A percentile compares a stretch with the other conserved stretches of the same genome.
phyloP scores from a whole-genome alignment of 1,140 invertebrate species.

The Lucilia cuprina region DNA sequence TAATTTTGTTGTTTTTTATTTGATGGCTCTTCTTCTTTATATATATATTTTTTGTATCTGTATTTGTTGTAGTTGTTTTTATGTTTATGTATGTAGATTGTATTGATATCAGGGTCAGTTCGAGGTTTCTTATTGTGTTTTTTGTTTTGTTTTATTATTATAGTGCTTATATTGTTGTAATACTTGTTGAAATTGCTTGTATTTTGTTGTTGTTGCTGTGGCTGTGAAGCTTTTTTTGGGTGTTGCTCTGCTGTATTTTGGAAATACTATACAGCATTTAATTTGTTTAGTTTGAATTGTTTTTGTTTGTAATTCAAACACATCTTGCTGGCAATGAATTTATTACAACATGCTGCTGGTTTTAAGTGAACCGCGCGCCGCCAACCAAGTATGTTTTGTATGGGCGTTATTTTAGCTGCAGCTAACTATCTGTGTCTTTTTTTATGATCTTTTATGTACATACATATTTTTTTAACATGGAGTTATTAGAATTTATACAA shows the following conservation, averaged over 20 bases:
- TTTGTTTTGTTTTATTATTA: neutral
- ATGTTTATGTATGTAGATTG: conserved; percentile 18
- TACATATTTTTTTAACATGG: neutral
- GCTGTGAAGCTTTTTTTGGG: conserved; percentile 18
- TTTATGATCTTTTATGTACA: too few relatives aligned
- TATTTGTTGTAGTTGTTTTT: conserved; percentile 22
- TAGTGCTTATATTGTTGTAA: conserved; percentile 17
- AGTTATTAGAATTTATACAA: neutral
- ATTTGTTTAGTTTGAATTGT: neutral
- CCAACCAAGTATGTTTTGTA: neutral
- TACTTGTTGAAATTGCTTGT: conserved; percentile 18
- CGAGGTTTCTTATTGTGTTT: conserved; percentile 44
- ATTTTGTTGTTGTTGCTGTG: too few relatives aligned
- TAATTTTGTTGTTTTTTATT: neutral
- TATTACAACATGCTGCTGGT: neutral
- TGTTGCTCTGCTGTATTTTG: neutral
- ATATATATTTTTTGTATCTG: neutral
- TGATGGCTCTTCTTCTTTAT: neutral
- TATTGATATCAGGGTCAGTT: conserved; percentile 50
- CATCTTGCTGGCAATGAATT: conserved; percentile 34
- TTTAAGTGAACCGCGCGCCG: too few relatives aligned
- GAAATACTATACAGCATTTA: neutral
- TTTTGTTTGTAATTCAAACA: neutral
- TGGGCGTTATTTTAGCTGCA: neutral
- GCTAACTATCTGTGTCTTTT: too few relatives aligned